A percentile compares a stretch with the other conserved stretches of the same genome.
Evolutionary conservation across 1,140 invertebrate species (phyloP).

Genomic region (Drosophila asahinai): DNA sequence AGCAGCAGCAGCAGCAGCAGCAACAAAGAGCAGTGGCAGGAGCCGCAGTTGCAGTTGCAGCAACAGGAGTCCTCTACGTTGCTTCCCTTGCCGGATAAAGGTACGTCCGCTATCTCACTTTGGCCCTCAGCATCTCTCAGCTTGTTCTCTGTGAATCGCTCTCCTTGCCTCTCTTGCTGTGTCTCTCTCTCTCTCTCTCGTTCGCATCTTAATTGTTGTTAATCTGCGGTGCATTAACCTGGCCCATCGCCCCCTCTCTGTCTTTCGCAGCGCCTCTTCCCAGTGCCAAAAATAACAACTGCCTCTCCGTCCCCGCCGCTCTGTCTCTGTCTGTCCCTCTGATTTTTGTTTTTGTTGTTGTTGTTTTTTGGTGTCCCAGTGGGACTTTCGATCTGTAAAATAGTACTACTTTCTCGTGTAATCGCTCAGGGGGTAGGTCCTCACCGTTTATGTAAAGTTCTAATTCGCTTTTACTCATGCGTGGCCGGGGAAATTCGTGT

Average conservation of each 20-base stretch:
- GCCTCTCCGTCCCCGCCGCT: conserved; percentile 11
- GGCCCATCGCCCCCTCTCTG: conserved; percentile 8
- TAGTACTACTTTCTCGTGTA: no score
- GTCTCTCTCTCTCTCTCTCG: background rate
- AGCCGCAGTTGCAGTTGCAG: conserved; percentile 68
- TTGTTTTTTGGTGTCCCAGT: background rate
- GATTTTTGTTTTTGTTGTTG: background rate
- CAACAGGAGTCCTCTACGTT: conserved; percentile 67
- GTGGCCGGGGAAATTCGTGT: no score
- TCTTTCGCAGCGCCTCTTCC: background rate
- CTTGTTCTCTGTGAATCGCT: conserved; percentile 10
- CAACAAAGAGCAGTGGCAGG: conserved; percentile 52
- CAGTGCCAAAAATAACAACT: conserved; percentile 77
- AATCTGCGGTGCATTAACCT: conserved; percentile 67
- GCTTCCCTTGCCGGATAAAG: conserved; percentile 64
- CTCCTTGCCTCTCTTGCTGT: conserved; percentile 3
- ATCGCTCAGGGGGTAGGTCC: no score
- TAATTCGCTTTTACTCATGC: no score
- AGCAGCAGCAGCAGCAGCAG: conserved; percentile 43
- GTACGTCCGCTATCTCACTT: conserved; percentile 56
- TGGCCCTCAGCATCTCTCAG: conserved; percentile 27
- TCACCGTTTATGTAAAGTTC: no score
- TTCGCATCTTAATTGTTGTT: conserved; percentile 54
- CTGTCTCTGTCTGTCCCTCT: conserved; percentile 5
- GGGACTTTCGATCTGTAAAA: no score